These are phyloP conservation scores for Pipra filicauda DNA, from an alignment of 2,113 vertebrate species.

Conservation along the genomic window DNA sequence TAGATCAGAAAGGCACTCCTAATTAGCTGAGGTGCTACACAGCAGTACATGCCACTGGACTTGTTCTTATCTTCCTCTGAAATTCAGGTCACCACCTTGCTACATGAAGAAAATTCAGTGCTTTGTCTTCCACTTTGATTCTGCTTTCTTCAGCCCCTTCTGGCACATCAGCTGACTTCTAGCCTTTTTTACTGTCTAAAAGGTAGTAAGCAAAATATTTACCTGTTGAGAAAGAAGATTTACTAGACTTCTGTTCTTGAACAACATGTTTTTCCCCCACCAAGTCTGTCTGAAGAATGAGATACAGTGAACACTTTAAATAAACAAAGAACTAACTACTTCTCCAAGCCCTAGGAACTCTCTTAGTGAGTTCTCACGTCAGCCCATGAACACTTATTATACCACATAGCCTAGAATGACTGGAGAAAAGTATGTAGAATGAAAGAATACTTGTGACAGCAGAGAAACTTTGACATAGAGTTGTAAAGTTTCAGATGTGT, in stretches of 20 bases:
- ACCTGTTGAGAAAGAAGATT: not conserved
- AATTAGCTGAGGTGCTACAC: not conserved
- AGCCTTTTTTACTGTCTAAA: not conserved
- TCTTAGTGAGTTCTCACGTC: not conserved
- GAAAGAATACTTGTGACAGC: not conserved
- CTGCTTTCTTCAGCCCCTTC: not conserved
- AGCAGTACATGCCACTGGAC: not conserved
- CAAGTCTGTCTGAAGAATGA: not conserved
- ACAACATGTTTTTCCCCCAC: not conserved
- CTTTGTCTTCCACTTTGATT: not conserved
- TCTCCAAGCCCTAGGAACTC: not conserved
- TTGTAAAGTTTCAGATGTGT: not conserved
- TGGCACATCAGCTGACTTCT: not conserved
- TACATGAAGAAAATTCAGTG: not conserved
- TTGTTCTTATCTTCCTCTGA: not conserved
- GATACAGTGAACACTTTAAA: fast-evolving
- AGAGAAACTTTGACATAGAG: not conserved
- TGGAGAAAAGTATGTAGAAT: not conserved
- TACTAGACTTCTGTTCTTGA: not conserved
- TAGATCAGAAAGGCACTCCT: not conserved
- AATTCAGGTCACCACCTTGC: not conserved
- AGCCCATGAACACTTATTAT: not conserved
- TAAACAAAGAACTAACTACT: not conserved
- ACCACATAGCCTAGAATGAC: not conserved
- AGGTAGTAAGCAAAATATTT: not conserved